Percentiles rank a stretch among this genome's conserved stretches.
Conservation (phyloP, 2,113 vertebrate species). For the Myiopsitta monachus region DNA sequence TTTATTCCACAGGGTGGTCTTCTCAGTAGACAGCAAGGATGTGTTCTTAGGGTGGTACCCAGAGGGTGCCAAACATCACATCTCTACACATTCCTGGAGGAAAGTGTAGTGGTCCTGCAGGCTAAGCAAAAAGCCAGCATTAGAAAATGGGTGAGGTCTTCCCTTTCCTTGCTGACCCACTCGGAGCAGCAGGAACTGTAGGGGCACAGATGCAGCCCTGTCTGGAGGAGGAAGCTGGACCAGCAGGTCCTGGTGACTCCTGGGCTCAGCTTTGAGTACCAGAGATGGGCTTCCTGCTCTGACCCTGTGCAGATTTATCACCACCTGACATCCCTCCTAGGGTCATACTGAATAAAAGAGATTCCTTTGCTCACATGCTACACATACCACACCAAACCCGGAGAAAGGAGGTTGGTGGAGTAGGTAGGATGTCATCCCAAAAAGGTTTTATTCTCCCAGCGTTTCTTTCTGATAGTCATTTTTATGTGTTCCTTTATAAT, state of each 20-base stretch:
- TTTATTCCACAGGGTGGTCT: neutral
- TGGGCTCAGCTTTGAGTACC: neutral
- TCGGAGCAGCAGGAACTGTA: neutral
- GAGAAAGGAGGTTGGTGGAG: neutral
- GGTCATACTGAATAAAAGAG: neutral
- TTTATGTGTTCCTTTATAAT: slow-evolving; percentile 36
- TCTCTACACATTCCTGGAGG: neutral
- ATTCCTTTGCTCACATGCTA: slow-evolving; percentile 8
- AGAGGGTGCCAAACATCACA: neutral
- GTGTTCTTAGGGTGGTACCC: neutral
- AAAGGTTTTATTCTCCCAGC: neutral
- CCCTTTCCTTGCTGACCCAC: neutral
- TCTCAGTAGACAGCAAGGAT: neutral
- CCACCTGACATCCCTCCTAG: neutral
- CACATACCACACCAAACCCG: slow-evolving; percentile 29
- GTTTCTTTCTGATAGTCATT: slow-evolving; percentile 35
- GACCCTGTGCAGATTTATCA: neutral
- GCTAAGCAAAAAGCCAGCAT: neutral
- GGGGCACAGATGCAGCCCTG: neutral
- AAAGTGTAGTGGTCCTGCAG: neutral
- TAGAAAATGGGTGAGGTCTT: neutral
- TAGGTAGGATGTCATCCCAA: neutral
- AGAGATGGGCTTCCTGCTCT: neutral
- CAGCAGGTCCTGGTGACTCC: neutral
- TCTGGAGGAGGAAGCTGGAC: neutral